Evolutionary conservation across 2,113 vertebrate species (phyloP).

Genomic region (Sula dactylatra): DNA sequence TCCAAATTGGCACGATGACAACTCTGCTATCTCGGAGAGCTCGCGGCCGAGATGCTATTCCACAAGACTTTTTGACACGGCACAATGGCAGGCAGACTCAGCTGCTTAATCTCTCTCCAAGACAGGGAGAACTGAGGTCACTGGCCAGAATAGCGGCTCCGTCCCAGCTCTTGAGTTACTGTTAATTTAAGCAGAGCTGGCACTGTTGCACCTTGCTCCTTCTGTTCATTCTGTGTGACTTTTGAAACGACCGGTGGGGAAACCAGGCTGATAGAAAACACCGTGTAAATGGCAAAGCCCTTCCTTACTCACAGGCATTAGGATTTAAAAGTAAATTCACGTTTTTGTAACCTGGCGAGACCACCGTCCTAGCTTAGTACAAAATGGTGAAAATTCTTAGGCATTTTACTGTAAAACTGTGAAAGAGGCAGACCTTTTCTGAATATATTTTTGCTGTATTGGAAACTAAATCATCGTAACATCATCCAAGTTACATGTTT

Average conservation of each 20-base stretch:
- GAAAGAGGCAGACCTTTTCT: neutral
- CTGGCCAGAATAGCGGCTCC: neutral
- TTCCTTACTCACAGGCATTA: neutral
- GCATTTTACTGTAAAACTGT: neutral
- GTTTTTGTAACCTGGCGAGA: neutral
- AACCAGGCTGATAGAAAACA: neutral
- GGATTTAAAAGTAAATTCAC: neutral
- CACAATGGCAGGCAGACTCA: too few species aligned
- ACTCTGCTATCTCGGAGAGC: neutral
- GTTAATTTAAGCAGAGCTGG: neutral
- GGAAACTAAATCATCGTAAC: neutral
- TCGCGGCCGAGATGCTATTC: neutral
- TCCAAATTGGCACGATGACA: neutral
- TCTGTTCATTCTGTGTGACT: neutral
- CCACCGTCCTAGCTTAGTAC: neutral
- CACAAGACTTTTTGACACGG: neutral
- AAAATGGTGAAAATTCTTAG: neutral
- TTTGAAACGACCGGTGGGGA: neutral
- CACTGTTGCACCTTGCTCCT: neutral
- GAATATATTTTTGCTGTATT: neutral
- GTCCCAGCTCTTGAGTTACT: neutral
- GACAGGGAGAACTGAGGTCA: neutral
- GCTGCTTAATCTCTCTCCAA: neutral
- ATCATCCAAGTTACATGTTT: neutral
- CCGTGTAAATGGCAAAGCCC: neutral